Conservation (phyloP, 2,888 invertebrate genomes). For the Cheilosia urbana region DNA sequence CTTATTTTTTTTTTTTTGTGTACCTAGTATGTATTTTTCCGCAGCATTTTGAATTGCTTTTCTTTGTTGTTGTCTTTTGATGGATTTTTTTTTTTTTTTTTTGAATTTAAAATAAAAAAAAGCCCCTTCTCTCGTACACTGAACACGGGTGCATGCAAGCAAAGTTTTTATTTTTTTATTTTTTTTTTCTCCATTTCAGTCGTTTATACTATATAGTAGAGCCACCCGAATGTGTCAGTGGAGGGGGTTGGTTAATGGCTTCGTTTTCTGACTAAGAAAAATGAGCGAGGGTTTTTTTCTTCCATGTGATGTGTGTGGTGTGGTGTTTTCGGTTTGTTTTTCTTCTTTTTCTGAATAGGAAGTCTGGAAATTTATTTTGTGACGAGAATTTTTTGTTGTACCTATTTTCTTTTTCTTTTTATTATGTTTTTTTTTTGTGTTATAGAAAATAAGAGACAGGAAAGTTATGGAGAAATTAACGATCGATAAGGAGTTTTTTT, state of each 20-base stretch:
- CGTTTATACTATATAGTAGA: slow-evolving; percentile 29
- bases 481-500: slow-evolving; percentile 47
- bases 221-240: slow-evolving; percentile 35
- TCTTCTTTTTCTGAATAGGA: slow-evolving; percentile 38
- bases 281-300: slow-evolving; percentile 57
- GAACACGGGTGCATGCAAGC: not conserved
- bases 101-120: slow-evolving; percentile 42
- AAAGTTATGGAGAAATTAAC: slow-evolving; percentile 43
- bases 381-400: slow-evolving; percentile 34
- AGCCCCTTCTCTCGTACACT: slow-evolving; percentile 1
- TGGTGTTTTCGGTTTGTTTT: slow-evolving; percentile 48
- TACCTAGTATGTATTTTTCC: slow-evolving; percentile 64
- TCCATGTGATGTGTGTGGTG: slow-evolving; percentile 41
- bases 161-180: slow-evolving; percentile 25
- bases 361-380: slow-evolving; percentile 54
- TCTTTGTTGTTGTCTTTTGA: slow-evolving; percentile 64
- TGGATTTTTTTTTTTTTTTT: slow-evolving; percentile 60
- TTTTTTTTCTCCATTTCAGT: slow-evolving; percentile 33
- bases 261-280: slow-evolving; percentile 69
- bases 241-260: slow-evolving; percentile 63
- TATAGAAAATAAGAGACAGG: slow-evolving; percentile 12
- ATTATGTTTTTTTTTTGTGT: slow-evolving; percentile 18
- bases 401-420: slow-evolving; percentile 24
- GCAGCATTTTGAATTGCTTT: slow-evolving; percentile 64
- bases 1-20: not conserved